Evolutionary conservation across 2,113 vertebrate genomes (phyloP), one percentile per base, ranked within the genome.

Genomic region (Lonchura striata): DNA sequence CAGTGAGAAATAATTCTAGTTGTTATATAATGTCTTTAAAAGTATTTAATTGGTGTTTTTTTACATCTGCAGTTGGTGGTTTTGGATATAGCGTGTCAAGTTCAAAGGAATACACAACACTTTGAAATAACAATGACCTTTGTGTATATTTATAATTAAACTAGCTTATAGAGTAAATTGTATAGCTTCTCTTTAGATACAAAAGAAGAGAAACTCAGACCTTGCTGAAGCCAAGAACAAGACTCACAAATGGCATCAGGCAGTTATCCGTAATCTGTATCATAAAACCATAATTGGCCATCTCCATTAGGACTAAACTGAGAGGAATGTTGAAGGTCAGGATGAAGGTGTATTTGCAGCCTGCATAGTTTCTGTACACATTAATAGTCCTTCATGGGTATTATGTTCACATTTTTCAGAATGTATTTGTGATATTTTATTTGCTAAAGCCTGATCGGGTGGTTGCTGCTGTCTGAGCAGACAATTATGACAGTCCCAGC

Each of bases 361-460:
- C 86, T 82, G 85, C 92, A 94, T 96, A 93, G 71, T 96, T 97
- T 96, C 94, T 96, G 80, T 69, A 78, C 60, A 56, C 53, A 68
- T 81, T 96, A 96, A 90, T 88, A 93, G 82, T 95, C 87, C 94
- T 93, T 96, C 93, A 88, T 84, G 30, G 88, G 92, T 94, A 92
- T 92, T 96, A 96, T 53, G 93, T 66, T 94, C 95, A 90, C 93
- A 96, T 96, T 96, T 95, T 95, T 95, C 79, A 96, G 93, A 92
- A 90, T 69, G 88, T 83, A 95, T 96, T 93, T 81, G 68, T 90
- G 92, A 92, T 90, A 95, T 94, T 96, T 96, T 94, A 90, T 96
- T 96, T 97, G 94, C 88, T 94, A 88, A 96, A 86, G 56, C 72
- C 76, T 64, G 65, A 23, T 68, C 2, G 9, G 92, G 85, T 94